Base-by-base conservation (phyloP, 2,113 vertebrate species). In the Coptodon bakossiorum region DNA sequence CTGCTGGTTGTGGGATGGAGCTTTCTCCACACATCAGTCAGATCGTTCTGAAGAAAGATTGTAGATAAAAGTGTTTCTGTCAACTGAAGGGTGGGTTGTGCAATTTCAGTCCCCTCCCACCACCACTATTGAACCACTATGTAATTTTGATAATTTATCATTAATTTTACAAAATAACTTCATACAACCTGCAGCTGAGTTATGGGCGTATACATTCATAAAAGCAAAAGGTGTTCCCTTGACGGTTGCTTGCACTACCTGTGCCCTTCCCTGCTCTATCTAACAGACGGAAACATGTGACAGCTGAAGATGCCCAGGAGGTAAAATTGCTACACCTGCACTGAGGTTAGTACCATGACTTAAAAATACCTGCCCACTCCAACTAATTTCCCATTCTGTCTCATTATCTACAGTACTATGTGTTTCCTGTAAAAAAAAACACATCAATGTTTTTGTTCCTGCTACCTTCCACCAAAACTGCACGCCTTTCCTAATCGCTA, bases 81-180 rank as follows among this genome's bases (percentile, higher is more conserved):
- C 45, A 48, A 48, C 45, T 8, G 45, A 48, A 48, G 7, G 45
- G 14, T 48, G 6, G 45, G 45, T 45, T 6, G 12, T 45, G 12
- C 16, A 48, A 17, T 48, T 48, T 14, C 45, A 48, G 14, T 48
- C 16, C 48, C 16, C 16, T 50, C 48, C 0, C 48, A 50, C 16
- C 16, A 17, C 48, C 8, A 50, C 0, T 50, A 48, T 17, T 1
- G 1, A 48, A 48, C 45, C 45, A 48, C 45, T 17, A 48, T 48
- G 0, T 48, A 48, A 8, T 48, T 48, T 0, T 16, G 45, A 48
- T 48, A 50, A 48, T 0, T 50, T 0, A 50, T 50, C 48, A 50
- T 50, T 50, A 8, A 50, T 50, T 17, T 50, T 50, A 17, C 1
- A 4, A 50, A 50, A 2, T 17, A 50, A 50, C 0, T 2, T 1